A percentile compares a stretch with the other conserved stretches of the same genome.
phyloP scores from a whole-genome alignment of 2,888 invertebrate genomes.

The Sphinx pinastri region DNA sequence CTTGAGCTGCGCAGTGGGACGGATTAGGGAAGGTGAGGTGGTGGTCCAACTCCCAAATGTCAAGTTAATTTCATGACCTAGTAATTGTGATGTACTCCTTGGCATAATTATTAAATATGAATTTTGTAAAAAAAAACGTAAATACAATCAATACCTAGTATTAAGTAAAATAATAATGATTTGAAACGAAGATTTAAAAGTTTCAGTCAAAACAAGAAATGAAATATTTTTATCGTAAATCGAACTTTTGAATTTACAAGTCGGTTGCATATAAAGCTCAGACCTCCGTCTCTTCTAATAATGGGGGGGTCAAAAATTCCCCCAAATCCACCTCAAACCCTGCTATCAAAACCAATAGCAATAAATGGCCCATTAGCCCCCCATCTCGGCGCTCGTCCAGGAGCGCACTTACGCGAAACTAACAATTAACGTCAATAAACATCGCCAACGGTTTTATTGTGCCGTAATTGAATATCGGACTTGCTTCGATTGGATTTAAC shows the following conservation, averaged over 20 bases:
- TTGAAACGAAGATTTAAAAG: no score
- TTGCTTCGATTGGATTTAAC: slow-evolving; percentile 46
- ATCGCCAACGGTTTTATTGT: slow-evolving; percentile 57
- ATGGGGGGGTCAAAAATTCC: background rate
- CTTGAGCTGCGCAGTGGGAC: background rate
- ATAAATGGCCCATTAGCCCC: slow-evolving; percentile 70
- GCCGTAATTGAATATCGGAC: slow-evolving; percentile 56
- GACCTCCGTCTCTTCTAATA: no score
- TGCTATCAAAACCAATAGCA: slow-evolving; percentile 66
- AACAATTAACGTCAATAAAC: slow-evolving; percentile 80
- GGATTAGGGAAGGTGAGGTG: background rate
- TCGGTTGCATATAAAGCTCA: no score
- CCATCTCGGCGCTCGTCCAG: slow-evolving; percentile 50
- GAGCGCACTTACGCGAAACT: slow-evolving; percentile 64
- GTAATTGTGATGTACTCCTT: no score
- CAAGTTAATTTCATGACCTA: background rate
- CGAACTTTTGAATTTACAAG: no score
- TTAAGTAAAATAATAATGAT: no score
- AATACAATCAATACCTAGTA: no score
- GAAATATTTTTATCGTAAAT: no score
- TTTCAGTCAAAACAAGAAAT: no score
- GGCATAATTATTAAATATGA: no score
- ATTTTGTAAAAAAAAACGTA: no score
- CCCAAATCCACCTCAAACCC: slow-evolving; percentile 33
- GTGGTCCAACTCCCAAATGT: background rate